These are phyloP conservation scores for Ceuthmochares aereus DNA, from an alignment of 2,113 vertebrate genomes.

Conservation along the genomic window DNA sequence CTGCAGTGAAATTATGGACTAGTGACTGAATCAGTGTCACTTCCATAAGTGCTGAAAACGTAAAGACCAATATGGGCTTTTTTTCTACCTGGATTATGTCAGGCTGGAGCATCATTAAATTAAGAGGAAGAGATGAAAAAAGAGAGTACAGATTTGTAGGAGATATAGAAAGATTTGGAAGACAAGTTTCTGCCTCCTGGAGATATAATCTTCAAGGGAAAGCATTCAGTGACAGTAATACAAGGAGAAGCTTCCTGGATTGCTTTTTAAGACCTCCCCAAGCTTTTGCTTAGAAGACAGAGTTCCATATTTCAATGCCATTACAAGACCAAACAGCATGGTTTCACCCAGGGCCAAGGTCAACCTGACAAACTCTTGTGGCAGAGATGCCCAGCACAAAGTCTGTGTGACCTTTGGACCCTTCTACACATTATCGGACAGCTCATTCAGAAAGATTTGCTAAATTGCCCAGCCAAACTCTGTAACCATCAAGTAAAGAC, in stretches of 20 bases:
- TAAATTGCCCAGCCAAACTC: background rate
- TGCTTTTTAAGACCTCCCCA: background rate
- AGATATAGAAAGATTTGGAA: background rate
- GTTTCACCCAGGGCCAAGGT: background rate
- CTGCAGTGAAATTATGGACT: background rate
- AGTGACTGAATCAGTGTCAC: background rate
- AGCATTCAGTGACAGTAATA: background rate
- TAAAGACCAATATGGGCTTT: background rate
- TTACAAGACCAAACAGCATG: background rate
- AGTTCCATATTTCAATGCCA: background rate
- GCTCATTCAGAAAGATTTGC: background rate
- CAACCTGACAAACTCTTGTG: background rate
- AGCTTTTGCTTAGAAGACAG: background rate
- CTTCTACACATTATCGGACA: background rate
- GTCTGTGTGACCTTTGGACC: background rate
- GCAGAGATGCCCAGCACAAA: background rate
- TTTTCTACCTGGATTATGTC: background rate
- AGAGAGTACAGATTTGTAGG: background rate
- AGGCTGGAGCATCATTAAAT: background rate
- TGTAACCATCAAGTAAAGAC: background rate
- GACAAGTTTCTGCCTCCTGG: background rate
- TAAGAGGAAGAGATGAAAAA: background rate
- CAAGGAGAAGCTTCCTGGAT: background rate
- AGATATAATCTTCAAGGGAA: background rate
- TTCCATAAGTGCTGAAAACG: background rate